Percentiles rank a stretch among this genome's conserved stretches.
Conservation (phyloP, 2,797 vertebrate species). For the Mormyrus proboscirostris region DNA sequence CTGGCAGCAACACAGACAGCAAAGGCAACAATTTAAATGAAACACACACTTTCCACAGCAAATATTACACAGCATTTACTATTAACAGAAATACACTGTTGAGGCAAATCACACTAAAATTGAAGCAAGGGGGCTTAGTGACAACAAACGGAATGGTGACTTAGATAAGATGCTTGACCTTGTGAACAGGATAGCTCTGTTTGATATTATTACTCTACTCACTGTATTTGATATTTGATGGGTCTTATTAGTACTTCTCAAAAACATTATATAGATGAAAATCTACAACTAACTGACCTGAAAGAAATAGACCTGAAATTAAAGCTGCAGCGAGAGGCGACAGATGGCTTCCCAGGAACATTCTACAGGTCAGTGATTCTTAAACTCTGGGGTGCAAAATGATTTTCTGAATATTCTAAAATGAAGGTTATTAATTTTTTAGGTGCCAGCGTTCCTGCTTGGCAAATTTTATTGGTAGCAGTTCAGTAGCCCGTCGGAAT, state of each 20-base stretch:
- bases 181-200: no score
- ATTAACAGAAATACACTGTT: background rate
- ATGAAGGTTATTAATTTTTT: background rate
- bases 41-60: background rate
- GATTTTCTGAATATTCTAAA: background rate
- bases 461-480: background rate
- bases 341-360: background rate
- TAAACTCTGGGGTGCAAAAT: background rate
- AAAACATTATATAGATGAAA: no score
- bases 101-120: background rate
- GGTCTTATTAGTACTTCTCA: no score
- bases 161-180: background rate
- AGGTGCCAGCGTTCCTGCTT: no score
- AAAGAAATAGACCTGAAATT: background rate
- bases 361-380: background rate
- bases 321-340: background rate
- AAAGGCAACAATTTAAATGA: no score
- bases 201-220: no score
- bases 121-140: background rate
- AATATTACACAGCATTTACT: background rate
- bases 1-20: no score
- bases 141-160: background rate
- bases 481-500: background rate
- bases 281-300: no score
- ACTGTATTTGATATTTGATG: no score